These are phyloP conservation scores for Prionchulus punctatus DNA, from an alignment of 2,888 invertebrate species.

Conservation along the genomic window DNA sequence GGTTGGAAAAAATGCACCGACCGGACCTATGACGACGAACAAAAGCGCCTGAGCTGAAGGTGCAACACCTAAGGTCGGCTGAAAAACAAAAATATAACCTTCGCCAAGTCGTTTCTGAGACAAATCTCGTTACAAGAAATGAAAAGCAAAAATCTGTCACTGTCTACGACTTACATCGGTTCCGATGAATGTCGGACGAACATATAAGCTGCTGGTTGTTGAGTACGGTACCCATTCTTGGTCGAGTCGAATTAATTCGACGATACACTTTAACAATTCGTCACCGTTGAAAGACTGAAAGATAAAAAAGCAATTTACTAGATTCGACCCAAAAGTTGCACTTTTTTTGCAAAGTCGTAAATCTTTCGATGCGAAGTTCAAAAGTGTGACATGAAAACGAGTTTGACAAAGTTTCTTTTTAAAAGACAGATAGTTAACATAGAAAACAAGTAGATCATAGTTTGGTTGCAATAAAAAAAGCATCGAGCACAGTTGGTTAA, in stretches of 20 bases:
- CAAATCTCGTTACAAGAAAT: conserved; percentile 9
- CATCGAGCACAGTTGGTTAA: no score
- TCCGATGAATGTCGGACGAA: conserved; percentile 86
- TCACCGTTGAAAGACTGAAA: conserved; percentile 61
- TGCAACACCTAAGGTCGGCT: conserved; percentile 82
- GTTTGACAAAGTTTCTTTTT: not conserved
- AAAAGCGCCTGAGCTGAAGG: conserved; percentile 70
- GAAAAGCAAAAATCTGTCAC: not conserved
- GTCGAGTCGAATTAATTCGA: conserved; percentile 69
- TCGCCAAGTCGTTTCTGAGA: not conserved
- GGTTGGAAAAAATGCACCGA: conserved; percentile 69
- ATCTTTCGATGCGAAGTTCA: not conserved
- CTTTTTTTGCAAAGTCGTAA: not conserved
- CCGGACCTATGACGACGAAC: conserved; percentile 77
- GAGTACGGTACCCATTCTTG: conserved; percentile 94
- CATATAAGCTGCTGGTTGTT: conserved; percentile 67
- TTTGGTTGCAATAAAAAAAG: no score
- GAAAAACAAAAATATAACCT: conserved; percentile 20
- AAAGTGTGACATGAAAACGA: not conserved
- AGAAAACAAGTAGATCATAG: no score
- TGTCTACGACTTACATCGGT: conserved; percentile 60
- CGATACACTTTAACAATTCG: conserved; percentile 68
- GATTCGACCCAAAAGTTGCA: no score
- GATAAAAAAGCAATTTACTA: conserved; percentile 15
- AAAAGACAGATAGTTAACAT: no score